Evolutionary conservation across 2,888 invertebrate genomes (phyloP), one percentile per base, ranked within the genome.

Genomic region (Minunthozetes semirufus): DNA sequence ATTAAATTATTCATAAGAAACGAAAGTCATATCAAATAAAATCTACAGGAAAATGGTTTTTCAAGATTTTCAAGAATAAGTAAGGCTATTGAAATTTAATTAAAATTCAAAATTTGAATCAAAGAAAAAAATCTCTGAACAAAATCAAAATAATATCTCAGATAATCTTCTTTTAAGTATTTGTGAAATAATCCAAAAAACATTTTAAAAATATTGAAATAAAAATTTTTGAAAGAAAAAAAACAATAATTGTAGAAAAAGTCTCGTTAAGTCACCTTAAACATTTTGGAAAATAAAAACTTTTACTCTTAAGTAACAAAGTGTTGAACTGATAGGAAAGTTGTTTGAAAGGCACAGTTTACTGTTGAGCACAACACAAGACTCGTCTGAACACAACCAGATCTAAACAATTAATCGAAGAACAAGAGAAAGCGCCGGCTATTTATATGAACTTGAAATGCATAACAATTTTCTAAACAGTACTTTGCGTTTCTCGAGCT

Each of bases 371-470:
- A 29, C 8, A 27, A 27, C 29, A 25, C 25, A 27, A 3, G 59
- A 27, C 59, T 59, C 27, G 33, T 38, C 66, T 66, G 8, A 66
- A 66, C 33, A 38, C 66, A 66, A 38, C 66, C 38, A 38, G 38
- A 38, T 66, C 25, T 29, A 61, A 61, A 61, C 66, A 66, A 38
- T 66, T n/a, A 33, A 33, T 66, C n/a, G n/a, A n/a, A 66, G 66
- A 66, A 66, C 38, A 66, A 66, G 66, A 33, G 33, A 66, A 27
- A 33, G 22, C 6, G 4, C 38, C 17, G 9, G 66, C 33, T 66
- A 38, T 66, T 38, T 66, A 66, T 66, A 66, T 66, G 66, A 66
- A 66, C 66, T 66, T 66, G 66, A 66, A 66, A 66, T 38, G 38
- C 59, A 48, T 27, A 27, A 19, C 13, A 22, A 56, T 27, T 27